These are phyloP conservation scores for Geotrypetes seraphini DNA, from an alignment of 2,797 vertebrate species.

Conservation along the genomic window DNA sequence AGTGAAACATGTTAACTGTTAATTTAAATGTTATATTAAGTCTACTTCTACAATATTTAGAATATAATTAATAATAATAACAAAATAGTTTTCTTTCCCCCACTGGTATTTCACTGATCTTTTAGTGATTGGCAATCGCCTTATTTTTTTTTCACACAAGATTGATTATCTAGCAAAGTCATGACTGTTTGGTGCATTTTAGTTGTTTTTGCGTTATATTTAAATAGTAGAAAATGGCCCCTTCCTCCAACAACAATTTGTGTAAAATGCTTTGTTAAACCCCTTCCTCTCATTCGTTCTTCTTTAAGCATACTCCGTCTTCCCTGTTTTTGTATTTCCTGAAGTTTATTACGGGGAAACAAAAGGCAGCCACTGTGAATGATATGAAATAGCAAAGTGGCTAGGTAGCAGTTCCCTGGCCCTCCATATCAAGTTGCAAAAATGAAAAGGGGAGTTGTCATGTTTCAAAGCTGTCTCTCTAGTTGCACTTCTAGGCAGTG, in stretches of 20 bases:
- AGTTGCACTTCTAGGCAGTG: constrained; percentile 92
- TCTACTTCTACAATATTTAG: too few relatives aligned
- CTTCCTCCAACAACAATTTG: constrained; percentile 34
- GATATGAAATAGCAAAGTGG: constrained; percentile 34
- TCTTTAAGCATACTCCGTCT: constrained; percentile 21
- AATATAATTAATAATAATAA: too few relatives aligned
- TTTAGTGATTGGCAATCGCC: too few relatives aligned
- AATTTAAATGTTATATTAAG: too few relatives aligned
- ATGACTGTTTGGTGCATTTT: neutral
- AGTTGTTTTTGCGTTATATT: constrained; percentile 1
- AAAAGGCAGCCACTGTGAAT: constrained; percentile 49
- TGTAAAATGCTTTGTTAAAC: constrained; percentile 31
- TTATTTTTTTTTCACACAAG: too few relatives aligned
- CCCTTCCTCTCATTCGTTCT: constrained; percentile 23
- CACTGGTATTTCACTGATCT: too few relatives aligned
- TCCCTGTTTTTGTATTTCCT: constrained; percentile 50
- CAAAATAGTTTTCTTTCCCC: too few relatives aligned
- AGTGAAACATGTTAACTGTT: too few relatives aligned
- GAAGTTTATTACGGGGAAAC: constrained; percentile 57
- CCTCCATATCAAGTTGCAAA: constrained; percentile 32
- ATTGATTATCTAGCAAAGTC: too few relatives aligned
- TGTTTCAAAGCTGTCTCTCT: constrained; percentile 58
- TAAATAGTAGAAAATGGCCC: constrained; percentile 19
- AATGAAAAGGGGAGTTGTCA: constrained; percentile 22
- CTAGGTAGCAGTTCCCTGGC: constrained; percentile 32